Evolutionary conservation across 2,113 vertebrate genomes (phyloP), one percentile per base, ranked within the genome.

Genomic region (Helogale parvula): DNA sequence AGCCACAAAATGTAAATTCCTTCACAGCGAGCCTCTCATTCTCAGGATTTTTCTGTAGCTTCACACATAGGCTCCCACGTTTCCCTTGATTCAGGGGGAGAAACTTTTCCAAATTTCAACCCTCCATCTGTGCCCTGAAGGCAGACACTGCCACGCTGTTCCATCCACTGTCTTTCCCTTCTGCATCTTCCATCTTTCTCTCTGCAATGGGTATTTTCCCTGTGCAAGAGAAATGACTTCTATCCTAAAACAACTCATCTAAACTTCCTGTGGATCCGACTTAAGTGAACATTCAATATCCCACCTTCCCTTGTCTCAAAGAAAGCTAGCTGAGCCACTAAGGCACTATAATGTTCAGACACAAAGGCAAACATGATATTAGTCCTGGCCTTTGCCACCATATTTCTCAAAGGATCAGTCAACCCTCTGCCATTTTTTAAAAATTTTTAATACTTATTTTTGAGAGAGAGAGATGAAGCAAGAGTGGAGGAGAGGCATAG

Each of bases 361-460:
- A 27, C 13, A 5, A 71, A 7, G 21, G 45, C 88, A 86, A 66
- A 13, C 29, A 19, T 0, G 1, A 14, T 4, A 13, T 0, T 0
- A 14, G 45, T 5, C 57, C 47, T 21, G 33, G 27, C 52, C 60
- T 66, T 38, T 0, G 0, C 45, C 25, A 65, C 35, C 35, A 1
- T 4, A 1, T 15, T 77, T 33, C 80, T 66, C 50, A 8, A 16
- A 81, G 65, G 66, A 47, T 38, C 35, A 5, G 14, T 35, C 90
- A 89, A 41, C 29, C 9, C 14, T 14, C 10, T 29, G 54, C 21
- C 57, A 16, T 69, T 7, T 31, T 5, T 60, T 2, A 23, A 23
- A 23, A 60, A 25, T 23, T 25, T 60, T 60, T 60, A 60, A 60
- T 60, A 57, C 5, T 23, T 60, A 57, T 21, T 23, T 60, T 60